Base-by-base conservation (phyloP, 2,888 invertebrate genomes). In the Meandrusa payeni region DNA sequence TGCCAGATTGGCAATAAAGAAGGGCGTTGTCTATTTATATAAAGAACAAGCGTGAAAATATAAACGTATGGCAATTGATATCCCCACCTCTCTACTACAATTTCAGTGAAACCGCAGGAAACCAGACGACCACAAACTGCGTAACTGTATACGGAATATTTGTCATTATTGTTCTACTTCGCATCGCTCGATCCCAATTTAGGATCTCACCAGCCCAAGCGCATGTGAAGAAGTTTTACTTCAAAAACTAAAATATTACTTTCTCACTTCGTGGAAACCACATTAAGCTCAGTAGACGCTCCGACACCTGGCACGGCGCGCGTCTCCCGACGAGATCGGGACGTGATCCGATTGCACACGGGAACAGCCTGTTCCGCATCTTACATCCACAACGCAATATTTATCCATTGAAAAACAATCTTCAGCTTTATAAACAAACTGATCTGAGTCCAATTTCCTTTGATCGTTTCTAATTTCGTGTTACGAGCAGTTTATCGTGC, bases 311-410 rank as follows among this genome's bases (percentile, higher is more conserved):
- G 20, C 20, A 13, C 12, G 23, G 13, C 26, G 31, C 7, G 5
- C 24, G 17, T 17, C 17, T 20, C n/a, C n/a, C n/a, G n/a, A n/a
- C 19, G 32, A 22, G 26, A 19, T 3, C 32, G 19, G 33, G 44
- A 51, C 49, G 49, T 48, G 50, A 46, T 48, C 52, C 29, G 46
- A 46, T 50, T 52, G 41, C 50, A 17, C 32, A 44, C 43, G 45
- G 51, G 46, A 39, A 44, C 49, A 44, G 46, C 33, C 40, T 26
- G 28, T 41, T 28, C 32, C 19, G 45, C 13, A 23, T 23, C 36
- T 26, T 20, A 20, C 15, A 11, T 24, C 15, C 29, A 12, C 41
- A 48, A 39, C 28, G 42, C 32, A 31, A 36, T 33, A 41, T 28
- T 32, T 31, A 28, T 20, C 13, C 2, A 6, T 9, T 27, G 4